These are phyloP conservation scores for Tadarida brasiliensis DNA, from an alignment of 2,797 vertebrate species.

Conservation along the genomic window DNA sequence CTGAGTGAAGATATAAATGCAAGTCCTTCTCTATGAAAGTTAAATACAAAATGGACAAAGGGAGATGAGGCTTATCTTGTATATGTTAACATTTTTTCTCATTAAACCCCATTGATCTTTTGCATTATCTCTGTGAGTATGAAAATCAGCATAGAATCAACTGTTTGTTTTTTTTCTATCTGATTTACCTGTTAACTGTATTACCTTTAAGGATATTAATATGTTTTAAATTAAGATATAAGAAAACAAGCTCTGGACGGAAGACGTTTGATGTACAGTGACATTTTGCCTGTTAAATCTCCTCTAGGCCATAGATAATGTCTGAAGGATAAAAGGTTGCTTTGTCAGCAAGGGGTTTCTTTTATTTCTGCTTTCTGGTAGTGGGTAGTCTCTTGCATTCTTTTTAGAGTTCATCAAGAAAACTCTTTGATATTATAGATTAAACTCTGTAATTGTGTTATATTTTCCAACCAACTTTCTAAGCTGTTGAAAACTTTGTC, in stretches of 20 bases:
- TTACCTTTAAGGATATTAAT: background rate
- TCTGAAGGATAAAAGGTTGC: constrained; percentile 50
- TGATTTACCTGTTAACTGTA: constrained; percentile 54
- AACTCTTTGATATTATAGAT: constrained; percentile 60
- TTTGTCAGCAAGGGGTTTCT: constrained; percentile 46
- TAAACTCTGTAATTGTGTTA: constrained; percentile 40
- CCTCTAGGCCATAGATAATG: constrained; percentile 23
- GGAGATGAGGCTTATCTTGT: background rate
- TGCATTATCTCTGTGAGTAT: constrained; percentile 34
- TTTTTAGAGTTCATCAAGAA: constrained; percentile 59
- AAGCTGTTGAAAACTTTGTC: constrained; percentile 56
- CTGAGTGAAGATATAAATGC: constrained; percentile 72
- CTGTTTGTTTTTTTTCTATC: background rate
- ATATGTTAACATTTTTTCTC: constrained; percentile 75
- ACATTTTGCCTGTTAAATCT: constrained; percentile 66
- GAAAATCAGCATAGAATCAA: constrained; percentile 52
- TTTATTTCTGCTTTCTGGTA: constrained; percentile 58
- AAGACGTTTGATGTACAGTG: constrained; percentile 32
- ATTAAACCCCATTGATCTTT: constrained; percentile 71
- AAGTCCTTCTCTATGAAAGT: constrained; percentile 79
- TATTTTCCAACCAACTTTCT: background rate
- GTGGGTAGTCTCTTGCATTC: background rate
- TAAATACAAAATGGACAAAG: constrained; percentile 83
- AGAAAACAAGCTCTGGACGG: background rate
- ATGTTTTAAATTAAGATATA: constrained; percentile 52